Base-by-base conservation (phyloP, 2,113 vertebrate genomes). In the Calypte anna region DNA sequence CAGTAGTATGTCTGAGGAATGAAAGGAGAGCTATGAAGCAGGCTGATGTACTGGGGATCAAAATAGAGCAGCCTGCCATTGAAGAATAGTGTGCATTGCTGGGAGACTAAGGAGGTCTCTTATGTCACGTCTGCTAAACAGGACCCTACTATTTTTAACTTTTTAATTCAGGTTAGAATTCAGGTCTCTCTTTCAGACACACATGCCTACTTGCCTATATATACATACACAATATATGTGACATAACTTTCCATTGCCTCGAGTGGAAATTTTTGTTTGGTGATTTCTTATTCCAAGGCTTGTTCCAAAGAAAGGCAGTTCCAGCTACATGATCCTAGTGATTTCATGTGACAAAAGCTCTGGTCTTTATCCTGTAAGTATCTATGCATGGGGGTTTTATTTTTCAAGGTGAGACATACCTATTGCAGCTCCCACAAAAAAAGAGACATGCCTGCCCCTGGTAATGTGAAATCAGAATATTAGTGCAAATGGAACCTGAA, bases 121-220 rank as follows among this genome's bases (percentile, higher is more conserved):
- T 33, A 54, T 69, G 69, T 84, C 87, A 84, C 66, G 66, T 91
- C 62, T 92, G 66, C 62, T 76, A 73, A 95, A 82, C 83, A 89
- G 77, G 36, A 55, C 75, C 54, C 46, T 82, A 40, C 83, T 94
- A 89, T 91, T 91, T 93, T 91, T 94, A 94, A 25, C 70, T 25
- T 93, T 72, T 92, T 86, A 92, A 89, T 94, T 93, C 89, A 84
- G 89, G 91, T 92, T 95, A 85, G 77, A 93, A 94, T 90, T 86
- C 61, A 93, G 74, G 77, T 93, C 83, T 93, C 40, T 82, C 33
- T 85, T 73, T 82, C 74, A 93, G 74, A 76, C 53, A 74, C 38
- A 70, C 18, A n/a, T 2, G 0, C 2, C 2, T 93, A 44, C 64
- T 73, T 90, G 73, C 48, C 4, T 7, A 88, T 76, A 79, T 62